Conservation (phyloP, 2,113 vertebrate genomes). For the Oxyruncus cristatus region DNA sequence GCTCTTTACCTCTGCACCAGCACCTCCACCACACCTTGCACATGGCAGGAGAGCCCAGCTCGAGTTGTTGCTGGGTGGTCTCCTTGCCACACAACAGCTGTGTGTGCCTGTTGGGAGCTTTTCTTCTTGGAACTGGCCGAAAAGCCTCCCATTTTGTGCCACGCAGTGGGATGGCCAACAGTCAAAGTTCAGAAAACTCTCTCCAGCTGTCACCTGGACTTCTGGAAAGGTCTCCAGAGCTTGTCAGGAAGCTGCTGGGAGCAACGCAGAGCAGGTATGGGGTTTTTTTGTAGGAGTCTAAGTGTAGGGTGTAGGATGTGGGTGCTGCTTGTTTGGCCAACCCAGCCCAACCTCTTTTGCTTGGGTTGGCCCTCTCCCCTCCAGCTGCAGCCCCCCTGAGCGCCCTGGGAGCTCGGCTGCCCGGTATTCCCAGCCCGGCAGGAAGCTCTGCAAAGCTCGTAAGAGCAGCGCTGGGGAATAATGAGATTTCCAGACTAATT, state of each 20-base stretch:
- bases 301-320: background rate
- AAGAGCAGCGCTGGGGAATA: background rate
- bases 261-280: accelerated
- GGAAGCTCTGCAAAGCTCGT: slow-evolving; percentile 63
- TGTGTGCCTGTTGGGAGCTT: background rate
- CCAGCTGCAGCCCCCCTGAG: background rate
- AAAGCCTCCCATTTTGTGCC: background rate
- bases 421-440: slow-evolving; percentile 34
- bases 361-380: background rate
- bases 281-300: background rate
- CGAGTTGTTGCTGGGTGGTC: background rate
- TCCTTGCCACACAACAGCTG: accelerated
- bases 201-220: accelerated
- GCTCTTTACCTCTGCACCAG: background rate
- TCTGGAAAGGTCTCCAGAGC: background rate
- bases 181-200: background rate
- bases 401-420: background rate
- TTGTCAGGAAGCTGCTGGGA: background rate
- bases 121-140: background rate
- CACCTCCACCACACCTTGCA: background rate
- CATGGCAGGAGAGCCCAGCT: background rate
- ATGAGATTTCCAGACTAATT: slow-evolving; percentile 58
- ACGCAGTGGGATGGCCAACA: background rate
- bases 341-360: background rate
- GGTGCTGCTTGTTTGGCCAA: background rate